A percentile compares a stretch with the other conserved stretches of the same genome.
Conservation (phyloP, 2,888 invertebrate genomes). For the Orchesellides sinensis region DNA sequence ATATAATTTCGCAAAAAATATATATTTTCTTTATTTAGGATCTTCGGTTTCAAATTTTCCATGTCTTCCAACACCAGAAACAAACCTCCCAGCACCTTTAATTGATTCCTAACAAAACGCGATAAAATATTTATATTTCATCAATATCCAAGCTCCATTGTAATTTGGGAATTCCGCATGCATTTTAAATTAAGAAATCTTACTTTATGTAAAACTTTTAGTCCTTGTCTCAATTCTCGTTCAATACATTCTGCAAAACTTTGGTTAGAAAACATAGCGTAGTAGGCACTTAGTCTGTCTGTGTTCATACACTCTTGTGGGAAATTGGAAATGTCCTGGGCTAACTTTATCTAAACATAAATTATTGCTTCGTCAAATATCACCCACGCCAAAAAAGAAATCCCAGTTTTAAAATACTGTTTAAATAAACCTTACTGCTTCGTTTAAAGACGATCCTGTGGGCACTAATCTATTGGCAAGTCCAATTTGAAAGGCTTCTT, state of each 20-base stretch:
- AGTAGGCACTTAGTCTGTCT: constrained; percentile 82
- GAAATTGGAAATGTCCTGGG: constrained; percentile 85
- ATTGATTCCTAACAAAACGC: constrained; percentile 81
- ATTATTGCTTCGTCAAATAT: no score
- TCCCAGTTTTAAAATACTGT: not conserved
- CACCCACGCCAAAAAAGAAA: not conserved
- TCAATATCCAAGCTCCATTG: no score
- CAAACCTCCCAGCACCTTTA: constrained; percentile 84
- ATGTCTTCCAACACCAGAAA: constrained; percentile 83
- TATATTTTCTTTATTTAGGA: no score
- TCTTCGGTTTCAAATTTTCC: constrained; percentile 80
- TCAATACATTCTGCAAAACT: constrained; percentile 84
- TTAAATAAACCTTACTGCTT: constrained; percentile 78
- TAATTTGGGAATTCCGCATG: no score
- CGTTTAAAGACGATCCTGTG: constrained; percentile 89
- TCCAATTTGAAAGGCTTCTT: constrained; percentile 89
- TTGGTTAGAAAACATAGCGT: constrained; percentile 83
- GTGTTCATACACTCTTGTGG: constrained; percentile 84
- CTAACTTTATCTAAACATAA: constrained; percentile 80
- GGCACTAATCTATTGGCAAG: constrained; percentile 88
- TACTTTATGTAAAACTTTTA: constrained; percentile 79
- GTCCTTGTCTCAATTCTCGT: constrained; percentile 82
- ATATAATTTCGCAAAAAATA: no score
- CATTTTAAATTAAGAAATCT: not conserved
- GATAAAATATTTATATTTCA: no score